Base-by-base conservation (phyloP, 2,113 vertebrate genomes). In the Spermophilus dauricus region DNA sequence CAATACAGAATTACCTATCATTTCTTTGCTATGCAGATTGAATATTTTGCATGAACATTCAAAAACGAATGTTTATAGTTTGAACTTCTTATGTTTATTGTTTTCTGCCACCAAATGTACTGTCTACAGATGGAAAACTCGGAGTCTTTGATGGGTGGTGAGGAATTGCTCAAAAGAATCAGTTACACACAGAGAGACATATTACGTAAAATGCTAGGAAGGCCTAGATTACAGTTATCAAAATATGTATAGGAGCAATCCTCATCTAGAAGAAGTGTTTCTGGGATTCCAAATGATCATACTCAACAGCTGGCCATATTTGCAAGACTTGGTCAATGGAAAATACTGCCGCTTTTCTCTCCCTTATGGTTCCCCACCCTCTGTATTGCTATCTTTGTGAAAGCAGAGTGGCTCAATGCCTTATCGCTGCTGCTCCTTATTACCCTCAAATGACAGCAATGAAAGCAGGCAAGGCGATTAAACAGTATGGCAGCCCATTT, bases 61-160 rank as follows among this genome's bases (percentile, higher is more conserved):
- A 97, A 98, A 98, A 97, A 93, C 0, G 1, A 26, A 91, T 2
- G 12, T 83, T 93, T 92, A 97, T 96, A 93, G 96, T 95, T 97
- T 26, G 20, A 96, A 97, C 92, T 98, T 97, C 69, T 96, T 97
- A 70, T 58, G 97, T 97, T 97, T 97, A 98, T 96, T 97, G 97
- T 97, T 95, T 96, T 90, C 96, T 96, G 92, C 96, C 75, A 96
- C 91, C 90, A 97, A 97, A 98, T 28, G 45, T 88, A 97, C 39
- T 84, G 56, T 65, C 91, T 96, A 96, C 98, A 98, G 97, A 98
- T 97, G 98, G 96, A 95, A 96, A 97, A 96, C 80, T 97, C 89
- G 81, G 94, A 73, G 85, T 96, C 93, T 95, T 89, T 63, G 88
- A 98, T 80, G 91, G 75, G 72, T 94, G 80, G 83, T 96, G 37